These are phyloP conservation scores for Sebastes itinus DNA, from an alignment of 2,797 vertebrate genomes.

Conservation along the genomic window DNA sequence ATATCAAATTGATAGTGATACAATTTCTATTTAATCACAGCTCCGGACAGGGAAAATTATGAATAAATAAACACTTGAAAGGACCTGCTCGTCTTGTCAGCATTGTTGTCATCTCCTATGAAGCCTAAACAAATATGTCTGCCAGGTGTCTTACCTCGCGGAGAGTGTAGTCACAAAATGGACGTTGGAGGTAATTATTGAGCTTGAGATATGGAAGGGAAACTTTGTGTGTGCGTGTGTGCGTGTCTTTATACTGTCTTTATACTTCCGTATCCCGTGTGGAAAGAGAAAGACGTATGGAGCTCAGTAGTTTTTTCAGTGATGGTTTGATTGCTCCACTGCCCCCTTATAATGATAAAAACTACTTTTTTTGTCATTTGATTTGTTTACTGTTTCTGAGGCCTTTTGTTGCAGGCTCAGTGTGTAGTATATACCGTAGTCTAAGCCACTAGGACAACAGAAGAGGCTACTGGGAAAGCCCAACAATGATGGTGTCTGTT, in stretches of 20 bases:
- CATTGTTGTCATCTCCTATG: conserved; percentile 70
- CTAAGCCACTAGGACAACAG: conserved; percentile 29
- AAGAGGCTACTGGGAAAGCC: conserved; percentile 38
- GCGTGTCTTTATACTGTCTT: neutral
- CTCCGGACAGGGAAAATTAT: conserved; percentile 48
- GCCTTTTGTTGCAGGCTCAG: neutral
- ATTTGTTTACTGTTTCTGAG: conserved; percentile 9
- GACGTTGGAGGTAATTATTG: conserved; percentile 74
- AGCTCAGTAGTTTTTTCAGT: conserved; percentile 9
- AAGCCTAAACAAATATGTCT: conserved; percentile 71
- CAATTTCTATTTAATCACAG: conserved; percentile 56
- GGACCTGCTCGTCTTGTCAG: conserved; percentile 57
- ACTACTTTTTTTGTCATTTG: conserved; percentile 5
- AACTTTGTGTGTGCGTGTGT: conserved; percentile 17
- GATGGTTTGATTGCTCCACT: conserved; percentile 6
- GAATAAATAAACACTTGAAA: conserved; percentile 66
- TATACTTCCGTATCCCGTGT: conserved; percentile 20
- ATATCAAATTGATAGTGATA: conserved; percentile 27
- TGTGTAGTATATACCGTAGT: neutral
- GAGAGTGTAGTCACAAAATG: conserved; percentile 61
- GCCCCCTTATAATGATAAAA: neutral
- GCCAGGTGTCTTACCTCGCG: conserved; percentile 40
- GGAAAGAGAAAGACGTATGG: conserved; percentile 35
- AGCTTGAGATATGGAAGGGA: conserved; percentile 43
- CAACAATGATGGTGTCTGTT: conserved; percentile 56